Evolutionary conservation across 2,888 invertebrate species (phyloP).

Genomic region (Schizaphis graminum): DNA sequence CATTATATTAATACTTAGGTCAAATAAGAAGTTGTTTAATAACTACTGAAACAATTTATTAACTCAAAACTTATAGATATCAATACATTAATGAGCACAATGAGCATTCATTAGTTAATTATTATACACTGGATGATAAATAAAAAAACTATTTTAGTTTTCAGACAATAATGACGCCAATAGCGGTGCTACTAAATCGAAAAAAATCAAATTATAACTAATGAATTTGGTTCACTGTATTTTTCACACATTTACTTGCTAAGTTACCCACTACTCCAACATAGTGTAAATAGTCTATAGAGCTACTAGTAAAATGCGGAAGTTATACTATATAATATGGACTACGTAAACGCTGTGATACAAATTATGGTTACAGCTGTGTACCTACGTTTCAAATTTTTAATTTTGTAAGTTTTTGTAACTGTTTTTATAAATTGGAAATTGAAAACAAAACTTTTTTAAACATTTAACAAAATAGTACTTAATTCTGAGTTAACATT

Average conservation of each 20-base stretch:
- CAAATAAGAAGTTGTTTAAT: not conserved
- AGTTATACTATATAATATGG: too few relatives aligned
- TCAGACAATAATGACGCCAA: too few relatives aligned
- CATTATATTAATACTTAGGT: not conserved
- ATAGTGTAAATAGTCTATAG: not conserved
- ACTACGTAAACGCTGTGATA: not conserved
- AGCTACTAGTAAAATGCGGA: not conserved
- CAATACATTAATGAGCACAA: not conserved
- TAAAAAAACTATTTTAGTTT: too few relatives aligned
- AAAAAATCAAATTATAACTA: not conserved
- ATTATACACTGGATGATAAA: not conserved
- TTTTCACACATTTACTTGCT: not conserved
- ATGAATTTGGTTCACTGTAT: not conserved
- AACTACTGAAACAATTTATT: not conserved
- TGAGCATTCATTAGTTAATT: not conserved
- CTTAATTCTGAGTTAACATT: not conserved
- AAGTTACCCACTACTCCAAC: not conserved
- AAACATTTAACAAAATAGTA: not conserved
- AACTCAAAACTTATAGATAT: not conserved
- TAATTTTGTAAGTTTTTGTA: not conserved
- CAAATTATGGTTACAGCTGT: not conserved
- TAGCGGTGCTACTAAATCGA: not conserved
- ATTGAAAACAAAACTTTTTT: not conserved
- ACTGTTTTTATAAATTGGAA: not conserved
- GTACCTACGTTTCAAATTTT: not conserved